Evolutionary conservation across 2,888 invertebrate genomes (phyloP).

Genomic region (Buathra laborator): DNA sequence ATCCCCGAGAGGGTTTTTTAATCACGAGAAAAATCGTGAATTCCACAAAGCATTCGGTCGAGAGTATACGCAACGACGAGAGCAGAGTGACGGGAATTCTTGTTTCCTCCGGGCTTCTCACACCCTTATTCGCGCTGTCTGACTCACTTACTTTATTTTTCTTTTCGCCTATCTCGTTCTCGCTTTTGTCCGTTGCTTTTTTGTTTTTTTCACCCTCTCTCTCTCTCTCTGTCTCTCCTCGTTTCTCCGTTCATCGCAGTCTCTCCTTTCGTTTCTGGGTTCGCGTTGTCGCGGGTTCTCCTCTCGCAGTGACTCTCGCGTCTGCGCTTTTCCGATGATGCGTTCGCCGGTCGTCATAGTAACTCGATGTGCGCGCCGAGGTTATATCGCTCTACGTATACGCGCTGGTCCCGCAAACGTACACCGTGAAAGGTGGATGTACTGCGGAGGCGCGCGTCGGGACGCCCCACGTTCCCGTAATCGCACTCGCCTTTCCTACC

Average conservation of each 20-base stretch:
- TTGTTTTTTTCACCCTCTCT: too few relatives aligned
- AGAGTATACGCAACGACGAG: neutral
- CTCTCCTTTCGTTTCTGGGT: slow-evolving; percentile 46
- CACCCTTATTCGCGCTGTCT: neutral
- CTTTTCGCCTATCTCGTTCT: neutral
- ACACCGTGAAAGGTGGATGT: slow-evolving; percentile 73
- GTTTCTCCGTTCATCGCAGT: slow-evolving; percentile 26
- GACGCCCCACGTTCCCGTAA: slow-evolving; percentile 60
- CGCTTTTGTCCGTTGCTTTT: slow-evolving; percentile 8
- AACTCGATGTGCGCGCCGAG: slow-evolving; percentile 57
- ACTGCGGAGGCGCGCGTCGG: slow-evolving; percentile 69
- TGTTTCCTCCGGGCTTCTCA: slow-evolving; percentile 4
- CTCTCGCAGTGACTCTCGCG: neutral
- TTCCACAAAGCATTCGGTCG: neutral
- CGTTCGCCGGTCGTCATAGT: slow-evolving; percentile 67
- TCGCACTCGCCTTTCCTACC: slow-evolving; percentile 51
- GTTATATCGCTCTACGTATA: slow-evolving; percentile 12
- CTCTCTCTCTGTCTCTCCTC: neutral
- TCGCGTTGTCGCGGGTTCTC: slow-evolving; percentile 47
- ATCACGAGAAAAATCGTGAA: slow-evolving; percentile 5
- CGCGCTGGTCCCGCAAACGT: neutral
- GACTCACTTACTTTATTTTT: neutral
- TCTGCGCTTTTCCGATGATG: slow-evolving; percentile 60
- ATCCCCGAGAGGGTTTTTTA: neutral
- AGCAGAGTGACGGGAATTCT: neutral